These are phyloP conservation scores for Magallana angulata DNA, from an alignment of 1,140 invertebrate species.

Conservation along the genomic window DNA sequence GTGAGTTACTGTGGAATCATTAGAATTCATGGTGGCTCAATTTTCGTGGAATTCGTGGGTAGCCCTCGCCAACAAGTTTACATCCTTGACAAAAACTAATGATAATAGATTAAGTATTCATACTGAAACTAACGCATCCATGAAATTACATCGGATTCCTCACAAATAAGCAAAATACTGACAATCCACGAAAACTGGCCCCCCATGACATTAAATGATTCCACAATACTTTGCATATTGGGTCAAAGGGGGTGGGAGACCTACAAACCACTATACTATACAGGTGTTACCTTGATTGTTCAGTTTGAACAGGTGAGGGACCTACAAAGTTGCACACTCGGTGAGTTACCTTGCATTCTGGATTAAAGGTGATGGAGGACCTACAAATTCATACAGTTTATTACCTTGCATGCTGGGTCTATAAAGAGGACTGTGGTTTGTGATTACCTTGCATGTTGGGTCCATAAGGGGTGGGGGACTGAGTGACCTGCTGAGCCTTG, in stretches of 20 bases:
- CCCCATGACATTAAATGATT: no score
- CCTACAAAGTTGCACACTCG: not conserved
- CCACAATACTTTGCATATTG: not conserved
- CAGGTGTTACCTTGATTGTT: not conserved
- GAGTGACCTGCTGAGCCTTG: constrained; percentile 19
- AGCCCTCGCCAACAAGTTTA: no score
- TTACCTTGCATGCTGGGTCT: not conserved
- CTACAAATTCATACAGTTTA: not conserved
- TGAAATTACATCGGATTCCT: no score
- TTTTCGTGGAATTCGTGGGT: no score
- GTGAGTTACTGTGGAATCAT: no score
- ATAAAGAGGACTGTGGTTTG: not conserved
- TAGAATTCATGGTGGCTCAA: no score
- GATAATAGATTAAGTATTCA: no score
- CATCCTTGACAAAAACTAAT: no score
- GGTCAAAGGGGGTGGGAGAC: not conserved
- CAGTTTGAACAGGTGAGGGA: not conserved
- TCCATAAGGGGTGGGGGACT: constrained; percentile 27
- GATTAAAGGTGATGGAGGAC: not conserved
- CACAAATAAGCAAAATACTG: no score
- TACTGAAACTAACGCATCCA: no score
- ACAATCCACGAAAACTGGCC: no score
- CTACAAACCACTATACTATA: not conserved
- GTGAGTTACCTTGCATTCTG: no score
- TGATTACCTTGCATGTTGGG: constrained; percentile 41